Conservation (phyloP, 1,140 invertebrate genomes). For the Euschistus heros region DNA sequence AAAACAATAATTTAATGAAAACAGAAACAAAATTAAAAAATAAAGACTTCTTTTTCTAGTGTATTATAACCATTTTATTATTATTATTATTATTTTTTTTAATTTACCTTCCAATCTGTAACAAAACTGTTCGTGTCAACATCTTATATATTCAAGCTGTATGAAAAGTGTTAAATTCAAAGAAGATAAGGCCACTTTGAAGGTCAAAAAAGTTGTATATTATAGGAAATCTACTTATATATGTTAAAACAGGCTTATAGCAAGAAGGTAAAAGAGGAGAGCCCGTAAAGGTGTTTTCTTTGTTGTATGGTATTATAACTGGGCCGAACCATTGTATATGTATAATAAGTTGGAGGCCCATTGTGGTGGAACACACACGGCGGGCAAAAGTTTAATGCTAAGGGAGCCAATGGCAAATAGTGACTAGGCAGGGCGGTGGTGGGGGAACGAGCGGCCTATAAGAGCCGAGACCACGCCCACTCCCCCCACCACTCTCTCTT, state of each 20-base stretch:
- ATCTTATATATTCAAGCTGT: too few species aligned
- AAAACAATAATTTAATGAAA: too few species aligned
- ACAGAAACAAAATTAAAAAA: too few species aligned
- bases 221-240: not conserved
- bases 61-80: too few species aligned
- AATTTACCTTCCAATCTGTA: too few species aligned
- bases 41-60: too few species aligned
- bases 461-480: not conserved
- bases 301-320: constrained; percentile 1
- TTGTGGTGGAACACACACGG: not conserved
- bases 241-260: not conserved
- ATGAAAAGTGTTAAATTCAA: too few species aligned
- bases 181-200: too few species aligned
- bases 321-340: not conserved
- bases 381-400: not conserved
- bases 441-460: not conserved
- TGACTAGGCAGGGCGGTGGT: not conserved
- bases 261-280: not conserved
- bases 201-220: not conserved
- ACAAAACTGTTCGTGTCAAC: too few species aligned
- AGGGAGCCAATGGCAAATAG: too few species aligned
- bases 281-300: not conserved
- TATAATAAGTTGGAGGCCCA: constrained; percentile 3
- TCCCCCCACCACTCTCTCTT: not conserved
- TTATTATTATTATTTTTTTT: too few species aligned